Conservation (phyloP, 1,140 invertebrate genomes). For the Zophobas morio region DNA sequence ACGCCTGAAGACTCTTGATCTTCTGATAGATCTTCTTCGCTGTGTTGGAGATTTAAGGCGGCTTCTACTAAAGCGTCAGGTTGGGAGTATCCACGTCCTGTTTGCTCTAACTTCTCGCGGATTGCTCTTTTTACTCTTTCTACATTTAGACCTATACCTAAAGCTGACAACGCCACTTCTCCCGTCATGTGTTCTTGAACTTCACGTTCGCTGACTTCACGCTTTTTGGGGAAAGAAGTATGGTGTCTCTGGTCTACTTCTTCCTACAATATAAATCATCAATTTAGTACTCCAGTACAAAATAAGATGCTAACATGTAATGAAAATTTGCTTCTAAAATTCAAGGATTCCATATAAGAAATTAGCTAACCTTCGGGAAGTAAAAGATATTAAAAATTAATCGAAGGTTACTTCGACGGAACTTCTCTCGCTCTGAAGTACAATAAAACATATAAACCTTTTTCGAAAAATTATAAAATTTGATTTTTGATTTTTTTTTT, state of each 20-base stretch:
- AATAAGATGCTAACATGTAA: no score
- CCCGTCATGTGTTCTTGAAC: slow-evolving; percentile 73
- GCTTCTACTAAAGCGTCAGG: slow-evolving; percentile 80
- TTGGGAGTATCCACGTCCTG: slow-evolving; percentile 72
- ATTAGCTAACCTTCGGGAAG: no score
- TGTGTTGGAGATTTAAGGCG: slow-evolving; percentile 75
- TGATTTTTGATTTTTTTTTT: no score
- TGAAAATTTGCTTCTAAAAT: no score
- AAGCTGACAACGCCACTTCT: slow-evolving; percentile 73
- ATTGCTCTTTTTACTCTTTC: slow-evolving; percentile 78
- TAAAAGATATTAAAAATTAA: no score
- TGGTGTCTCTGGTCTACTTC: slow-evolving; percentile 40
- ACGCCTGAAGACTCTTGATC: slow-evolving; percentile 14
- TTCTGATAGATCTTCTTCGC: slow-evolving; percentile 70
- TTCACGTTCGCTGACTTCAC: slow-evolving; percentile 68
- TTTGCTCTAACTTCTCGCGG: slow-evolving; percentile 71
- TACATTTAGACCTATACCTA: slow-evolving; percentile 79
- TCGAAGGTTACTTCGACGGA: no score
- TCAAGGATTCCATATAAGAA: no score
- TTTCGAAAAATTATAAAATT: no score
- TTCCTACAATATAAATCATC: slow-evolving; percentile 55
- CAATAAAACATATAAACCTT: no score
- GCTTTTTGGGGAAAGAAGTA: slow-evolving; percentile 65
- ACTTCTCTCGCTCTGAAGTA: no score
- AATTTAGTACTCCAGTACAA: not conserved